Percentiles rank a stretch among this genome's conserved stretches.
Evolutionary conservation across 2,888 invertebrate species (phyloP).

Genomic region (Rapana venosa): DNA sequence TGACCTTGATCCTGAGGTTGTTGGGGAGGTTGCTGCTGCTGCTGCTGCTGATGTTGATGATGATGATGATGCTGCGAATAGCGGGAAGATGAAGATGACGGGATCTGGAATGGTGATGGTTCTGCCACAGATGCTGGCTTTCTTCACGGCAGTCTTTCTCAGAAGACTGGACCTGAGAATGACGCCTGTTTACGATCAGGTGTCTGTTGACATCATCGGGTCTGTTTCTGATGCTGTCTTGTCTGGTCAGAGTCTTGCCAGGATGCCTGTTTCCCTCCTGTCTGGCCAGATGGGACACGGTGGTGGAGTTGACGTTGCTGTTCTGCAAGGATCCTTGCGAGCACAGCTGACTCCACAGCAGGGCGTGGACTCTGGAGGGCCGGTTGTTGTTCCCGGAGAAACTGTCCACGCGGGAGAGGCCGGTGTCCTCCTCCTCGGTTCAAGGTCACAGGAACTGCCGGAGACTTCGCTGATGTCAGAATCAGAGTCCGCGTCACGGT

Average conservation of each 20-base stretch:
- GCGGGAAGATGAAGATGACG: neutral
- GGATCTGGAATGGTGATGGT: neutral
- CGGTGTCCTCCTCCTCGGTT: neutral
- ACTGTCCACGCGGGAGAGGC: neutral
- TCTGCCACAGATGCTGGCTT: neutral
- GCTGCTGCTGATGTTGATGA: neutral
- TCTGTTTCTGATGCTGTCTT: neutral
- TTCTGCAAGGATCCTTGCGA: neutral
- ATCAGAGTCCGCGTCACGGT: neutral
- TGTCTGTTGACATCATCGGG: neutral
- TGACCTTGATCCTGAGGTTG: neutral
- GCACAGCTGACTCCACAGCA: neutral
- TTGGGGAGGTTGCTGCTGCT: neutral
- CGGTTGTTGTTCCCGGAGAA: conserved; percentile 20
- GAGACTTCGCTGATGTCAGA: conserved; percentile 1
- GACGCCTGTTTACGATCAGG: neutral
- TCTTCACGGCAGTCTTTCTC: neutral
- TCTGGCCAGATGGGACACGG: neutral
- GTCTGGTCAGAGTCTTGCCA: neutral
- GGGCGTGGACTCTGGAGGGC: neutral
- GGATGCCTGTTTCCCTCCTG: neutral
- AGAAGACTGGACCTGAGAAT: neutral
- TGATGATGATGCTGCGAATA: neutral
- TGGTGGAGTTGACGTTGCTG: neutral
- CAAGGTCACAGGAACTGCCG: neutral